Base-by-base conservation (phyloP, 2,888 invertebrate genomes). In the Tinea semifulvella region DNA sequence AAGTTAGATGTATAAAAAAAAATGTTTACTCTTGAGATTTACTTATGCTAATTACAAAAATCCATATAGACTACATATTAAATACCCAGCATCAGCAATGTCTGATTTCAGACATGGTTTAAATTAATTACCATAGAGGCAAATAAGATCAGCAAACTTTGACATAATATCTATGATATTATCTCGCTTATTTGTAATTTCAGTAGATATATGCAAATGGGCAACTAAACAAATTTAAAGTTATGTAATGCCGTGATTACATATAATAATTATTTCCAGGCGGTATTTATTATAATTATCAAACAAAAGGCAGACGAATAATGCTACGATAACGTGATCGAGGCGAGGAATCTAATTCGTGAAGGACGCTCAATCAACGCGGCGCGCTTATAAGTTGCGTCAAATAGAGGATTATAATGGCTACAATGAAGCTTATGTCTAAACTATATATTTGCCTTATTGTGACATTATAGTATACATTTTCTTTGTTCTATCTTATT, bases 311-410 rank as follows among this genome's bases (percentile, higher is more conserved):
- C 5, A 22, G 28, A 18, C 3, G 18, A 18, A 36, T 36, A 36
- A 22, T 22, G 25, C 25, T 22, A 22, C 8, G 25, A 7, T 22
- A 35, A 36, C 10, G 16, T 11, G 28, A 28, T 11, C 18, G 18
- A 18, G 16, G 22, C 40, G n/a, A 40, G 40, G n/a, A 13, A 22
- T 40, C 13, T 22, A 3, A 40, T 22, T 22, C 20, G 14, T 65
- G 67, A 74, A 74, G 73, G 74, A 67, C 71, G 57, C 53, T 52
- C 47, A 39, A 50, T 57, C 11, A 60, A 75, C 73, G 70, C 68
- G 61, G 49, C 50, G 51, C 52, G 77, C 69, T 52, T 77, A 69
- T 67, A 68, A 76, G 68, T 60, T 48, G 52, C 46, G 47, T 13
- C 22, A 40, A 36, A 36, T 36, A 36, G 16, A 16, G 7, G 22